Conservation (phyloP, 2,113 vertebrate species). For the Oceanites oceanicus region DNA sequence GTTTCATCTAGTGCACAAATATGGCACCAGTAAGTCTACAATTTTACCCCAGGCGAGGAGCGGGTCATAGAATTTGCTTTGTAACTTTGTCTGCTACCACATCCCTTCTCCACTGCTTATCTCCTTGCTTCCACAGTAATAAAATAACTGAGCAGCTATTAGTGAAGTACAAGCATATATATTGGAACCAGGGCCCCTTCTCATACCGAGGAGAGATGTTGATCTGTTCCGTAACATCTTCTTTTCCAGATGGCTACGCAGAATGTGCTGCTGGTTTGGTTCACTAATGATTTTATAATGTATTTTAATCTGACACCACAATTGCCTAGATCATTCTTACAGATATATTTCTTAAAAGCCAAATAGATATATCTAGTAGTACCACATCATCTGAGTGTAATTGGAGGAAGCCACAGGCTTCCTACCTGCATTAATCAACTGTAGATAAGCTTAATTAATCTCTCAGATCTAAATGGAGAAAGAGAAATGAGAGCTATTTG, state of each 20-base stretch:
- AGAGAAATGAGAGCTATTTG: slow-evolving; percentile 44
- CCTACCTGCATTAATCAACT: slow-evolving; percentile 61
- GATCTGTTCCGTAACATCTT: slow-evolving; percentile 1
- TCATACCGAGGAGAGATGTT: not conserved
- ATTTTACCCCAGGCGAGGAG: not conserved
- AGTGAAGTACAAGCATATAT: not conserved
- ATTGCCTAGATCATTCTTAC: slow-evolving; percentile 33
- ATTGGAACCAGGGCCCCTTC: not conserved
- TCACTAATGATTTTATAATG: slow-evolving; percentile 51
- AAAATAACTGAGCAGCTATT: not conserved
- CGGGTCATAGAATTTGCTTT: not conserved
- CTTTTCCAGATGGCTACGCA: slow-evolving; percentile 35
- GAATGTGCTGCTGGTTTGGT: slow-evolving; percentile 31
- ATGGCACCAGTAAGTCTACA: not conserved
- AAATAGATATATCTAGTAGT: slow-evolving; percentile 26
- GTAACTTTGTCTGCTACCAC: not conserved
- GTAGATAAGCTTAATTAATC: slow-evolving; percentile 62
- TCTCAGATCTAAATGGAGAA: slow-evolving; percentile 46
- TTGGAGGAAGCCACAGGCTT: slow-evolving; percentile 51
- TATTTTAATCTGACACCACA: slow-evolving; percentile 26
- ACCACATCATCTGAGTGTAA: slow-evolving; percentile 28
- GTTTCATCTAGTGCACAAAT: not conserved
- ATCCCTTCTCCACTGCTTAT: not conserved
- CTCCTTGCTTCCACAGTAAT: not conserved
- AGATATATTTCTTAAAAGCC: slow-evolving; percentile 30